phyloP scores from a whole-genome alignment of 1,140 invertebrate genomes.

The Delia radicum region DNA sequence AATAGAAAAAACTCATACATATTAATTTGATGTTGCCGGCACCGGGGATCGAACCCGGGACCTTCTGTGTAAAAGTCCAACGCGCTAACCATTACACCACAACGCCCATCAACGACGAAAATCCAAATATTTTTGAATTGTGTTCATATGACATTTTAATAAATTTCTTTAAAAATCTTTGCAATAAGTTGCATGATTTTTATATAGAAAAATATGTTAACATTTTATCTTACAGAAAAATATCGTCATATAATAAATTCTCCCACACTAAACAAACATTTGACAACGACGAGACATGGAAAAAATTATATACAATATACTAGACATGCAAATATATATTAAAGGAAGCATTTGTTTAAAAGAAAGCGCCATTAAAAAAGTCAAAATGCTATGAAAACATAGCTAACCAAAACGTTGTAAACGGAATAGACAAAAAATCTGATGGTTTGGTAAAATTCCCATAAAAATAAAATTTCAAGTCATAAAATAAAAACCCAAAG shows the following conservation, averaged over 20 bases:
- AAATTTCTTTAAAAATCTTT: no score
- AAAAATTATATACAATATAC: neutral
- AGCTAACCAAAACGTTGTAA: no score
- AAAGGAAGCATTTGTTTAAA: neutral
- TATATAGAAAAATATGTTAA: neutral
- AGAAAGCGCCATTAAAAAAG: neutral
- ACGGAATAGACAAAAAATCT: neutral
- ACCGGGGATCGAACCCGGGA: no score
- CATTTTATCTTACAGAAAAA: neutral
- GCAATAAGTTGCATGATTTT: neutral
- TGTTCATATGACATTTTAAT: no score
- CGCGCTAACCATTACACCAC: no score
- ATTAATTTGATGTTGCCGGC: no score
- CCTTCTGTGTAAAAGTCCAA: no score
- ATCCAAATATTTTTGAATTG: no score
- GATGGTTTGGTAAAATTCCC: neutral
- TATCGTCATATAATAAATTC: neutral
- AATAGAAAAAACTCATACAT: no score
- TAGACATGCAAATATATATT: neutral
- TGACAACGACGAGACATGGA: neutral
- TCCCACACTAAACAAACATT: neutral
- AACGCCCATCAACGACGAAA: neutral
- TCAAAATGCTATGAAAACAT: neutral
- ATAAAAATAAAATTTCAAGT: neutral
- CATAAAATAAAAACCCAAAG: neutral